Evolutionary conservation across 2,888 invertebrate genomes (phyloP), one percentile per base, ranked within the genome.

Genomic region (Hylaea fasciaria): DNA sequence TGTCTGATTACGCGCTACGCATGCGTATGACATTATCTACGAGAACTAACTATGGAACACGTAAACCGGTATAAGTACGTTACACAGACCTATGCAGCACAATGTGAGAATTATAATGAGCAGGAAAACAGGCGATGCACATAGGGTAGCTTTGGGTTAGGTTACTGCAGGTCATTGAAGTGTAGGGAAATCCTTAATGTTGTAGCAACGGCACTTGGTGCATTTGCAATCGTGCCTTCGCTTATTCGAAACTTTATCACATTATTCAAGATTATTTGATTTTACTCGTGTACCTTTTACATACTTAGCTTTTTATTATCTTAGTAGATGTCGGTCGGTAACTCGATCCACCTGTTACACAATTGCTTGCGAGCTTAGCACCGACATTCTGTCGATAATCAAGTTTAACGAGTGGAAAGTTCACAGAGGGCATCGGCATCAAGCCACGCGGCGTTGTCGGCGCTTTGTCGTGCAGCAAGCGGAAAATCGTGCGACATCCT

Each of bases 331-430:
- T 32, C 11, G n/a, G 62, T 72, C 72, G 74, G 79, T 80, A 79
- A 80, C 73, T 76, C 57, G 59, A 72, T 71, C 69, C 71, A 72
- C 72, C 73, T 78, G 76, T 87, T 87, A 82, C 81, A 78, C 83
- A 86, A 87, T 70, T 68, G 67, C 56, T 69, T 67, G 69, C 61
- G 65, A 57, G 63, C 39, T 63, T 60, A 55, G 72, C 70, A 72
- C 62, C 75, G 78, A 79, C 85, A 83, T 83, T 47, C 81, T 84
- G 85, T 85, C 85, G 85, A 86, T 87, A 85, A 87, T 89, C 85
- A 87, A 84, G 87, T 87, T 86, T 83, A 90, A 82, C 82, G 73
- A 84, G 87, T 87, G 89, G 89, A 90, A 90, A 91, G 91, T 89
- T 89, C 88, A 86, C 74, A 78, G 82, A 77, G 89, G 84, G 81